A percentile compares a stretch with the other conserved stretches of the same genome.
Evolutionary conservation across 1,140 invertebrate species (phyloP).

Genomic region (Hetaerina americana): DNA sequence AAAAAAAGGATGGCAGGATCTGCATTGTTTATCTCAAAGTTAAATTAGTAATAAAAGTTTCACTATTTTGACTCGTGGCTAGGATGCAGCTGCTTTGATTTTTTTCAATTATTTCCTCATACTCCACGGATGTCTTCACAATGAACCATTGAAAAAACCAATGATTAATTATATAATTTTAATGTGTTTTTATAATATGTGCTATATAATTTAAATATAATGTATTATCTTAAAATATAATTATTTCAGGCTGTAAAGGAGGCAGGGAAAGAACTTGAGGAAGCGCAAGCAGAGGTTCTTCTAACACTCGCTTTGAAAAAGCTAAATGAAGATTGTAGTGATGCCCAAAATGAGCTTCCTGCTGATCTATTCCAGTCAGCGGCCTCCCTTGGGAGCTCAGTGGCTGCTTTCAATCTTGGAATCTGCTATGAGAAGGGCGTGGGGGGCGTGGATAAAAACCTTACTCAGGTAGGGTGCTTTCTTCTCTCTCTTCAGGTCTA

Average conservation of each 20-base stretch:
- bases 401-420: constrained; percentile 38
- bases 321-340: constrained; percentile 20
- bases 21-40: too few relatives aligned
- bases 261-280: constrained; percentile 3
- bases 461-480: neutral
- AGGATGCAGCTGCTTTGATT: too few relatives aligned
- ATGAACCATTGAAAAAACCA: too few relatives aligned
- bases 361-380: constrained; percentile 35
- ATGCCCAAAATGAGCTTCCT: constrained; percentile 21
- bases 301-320: neutral
- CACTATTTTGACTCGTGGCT: too few relatives aligned
- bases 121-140: too few relatives aligned
- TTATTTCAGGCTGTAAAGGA: constrained; percentile 9
- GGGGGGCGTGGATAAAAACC: neutral
- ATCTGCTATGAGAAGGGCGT: neutral
- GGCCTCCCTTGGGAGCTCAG: constrained; percentile 36
- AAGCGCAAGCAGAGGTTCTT: constrained; percentile 16
- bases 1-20: too few relatives aligned
- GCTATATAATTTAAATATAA: too few relatives aligned
- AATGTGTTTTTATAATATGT: too few relatives aligned
- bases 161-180: too few relatives aligned
- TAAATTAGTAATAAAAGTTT: too few relatives aligned
- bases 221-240: neutral
- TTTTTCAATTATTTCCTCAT: too few relatives aligned
- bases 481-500: too few relatives aligned